phyloP scores from a whole-genome alignment of 2,888 invertebrate genomes.

The Aporophyla lueneburgensis region DNA sequence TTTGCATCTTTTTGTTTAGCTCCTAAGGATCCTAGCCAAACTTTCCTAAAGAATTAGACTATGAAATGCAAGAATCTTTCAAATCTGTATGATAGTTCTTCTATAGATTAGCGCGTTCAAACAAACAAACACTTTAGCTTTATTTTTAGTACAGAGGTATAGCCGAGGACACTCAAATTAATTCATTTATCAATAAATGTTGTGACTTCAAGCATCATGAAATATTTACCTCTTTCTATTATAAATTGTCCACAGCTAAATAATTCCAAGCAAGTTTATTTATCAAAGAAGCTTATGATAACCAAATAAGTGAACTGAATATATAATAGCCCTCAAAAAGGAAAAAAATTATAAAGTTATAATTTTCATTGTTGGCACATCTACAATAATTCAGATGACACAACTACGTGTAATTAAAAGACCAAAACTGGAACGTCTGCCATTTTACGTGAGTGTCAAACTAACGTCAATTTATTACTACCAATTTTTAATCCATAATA shows the following conservation, averaged over 20 bases:
- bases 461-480: background rate
- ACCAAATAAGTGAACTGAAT: background rate
- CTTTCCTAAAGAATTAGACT: too few relatives aligned
- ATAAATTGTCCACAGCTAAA: too few relatives aligned
- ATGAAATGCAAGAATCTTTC: too few relatives aligned
- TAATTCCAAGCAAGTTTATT: too few relatives aligned
- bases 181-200: background rate
- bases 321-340: too few relatives aligned
- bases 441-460: background rate
- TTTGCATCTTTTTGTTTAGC: too few relatives aligned
- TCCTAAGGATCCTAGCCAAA: too few relatives aligned
- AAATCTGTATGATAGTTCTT: too few relatives aligned
- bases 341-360: background rate
- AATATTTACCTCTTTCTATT: background rate
- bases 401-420: background rate
- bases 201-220: too few relatives aligned
- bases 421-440: background rate
- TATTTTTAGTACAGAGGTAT: background rate
- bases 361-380: background rate
- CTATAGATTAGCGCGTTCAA: too few relatives aligned
- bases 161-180: background rate
- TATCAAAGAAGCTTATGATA: background rate
- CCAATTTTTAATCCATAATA: background rate
- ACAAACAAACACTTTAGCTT: too few relatives aligned
- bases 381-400: background rate